Conservation (phyloP, 2,888 invertebrate species). For the Troides helena region DNA sequence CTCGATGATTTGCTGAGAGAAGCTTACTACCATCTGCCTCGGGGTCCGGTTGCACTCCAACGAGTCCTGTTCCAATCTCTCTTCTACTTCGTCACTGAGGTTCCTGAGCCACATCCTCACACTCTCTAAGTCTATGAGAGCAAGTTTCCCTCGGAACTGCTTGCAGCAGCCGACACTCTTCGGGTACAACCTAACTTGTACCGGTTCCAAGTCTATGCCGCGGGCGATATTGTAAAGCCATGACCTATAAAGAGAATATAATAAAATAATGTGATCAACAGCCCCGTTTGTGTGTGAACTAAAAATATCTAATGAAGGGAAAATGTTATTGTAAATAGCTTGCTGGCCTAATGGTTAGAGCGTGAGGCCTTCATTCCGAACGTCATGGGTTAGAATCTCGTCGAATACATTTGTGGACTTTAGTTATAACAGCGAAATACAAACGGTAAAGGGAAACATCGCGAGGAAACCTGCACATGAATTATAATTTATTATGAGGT, state of each 20-base stretch:
- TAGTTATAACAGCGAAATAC: too few relatives aligned
- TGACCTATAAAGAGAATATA: conserved; percentile 67
- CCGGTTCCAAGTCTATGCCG: conserved; percentile 93
- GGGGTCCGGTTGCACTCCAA: conserved; percentile 90
- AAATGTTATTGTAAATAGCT: too few relatives aligned
- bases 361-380: too few relatives aligned
- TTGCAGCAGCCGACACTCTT: conserved; percentile 98
- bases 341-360: too few relatives aligned
- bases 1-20: conserved; percentile 77
- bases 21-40: conserved; percentile 88
- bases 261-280: background rate
- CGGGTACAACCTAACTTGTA: conserved; percentile 89
- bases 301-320: too few relatives aligned
- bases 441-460: too few relatives aligned
- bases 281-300: too few relatives aligned
- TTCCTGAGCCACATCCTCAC: conserved; percentile 90
- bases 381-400: too few relatives aligned
- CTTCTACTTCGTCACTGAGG: conserved; percentile 89
- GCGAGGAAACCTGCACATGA: too few relatives aligned
- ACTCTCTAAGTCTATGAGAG: conserved; percentile 83
- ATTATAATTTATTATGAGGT: too few relatives aligned
- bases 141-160: conserved; percentile 91
- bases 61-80: conserved; percentile 89
- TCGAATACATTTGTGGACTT: too few relatives aligned
- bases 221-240: conserved; percentile 93